phyloP scores from a whole-genome alignment of 37 sponge, comb jelly and placozoan genomes.

The Lycopodina hypogea region DNA sequence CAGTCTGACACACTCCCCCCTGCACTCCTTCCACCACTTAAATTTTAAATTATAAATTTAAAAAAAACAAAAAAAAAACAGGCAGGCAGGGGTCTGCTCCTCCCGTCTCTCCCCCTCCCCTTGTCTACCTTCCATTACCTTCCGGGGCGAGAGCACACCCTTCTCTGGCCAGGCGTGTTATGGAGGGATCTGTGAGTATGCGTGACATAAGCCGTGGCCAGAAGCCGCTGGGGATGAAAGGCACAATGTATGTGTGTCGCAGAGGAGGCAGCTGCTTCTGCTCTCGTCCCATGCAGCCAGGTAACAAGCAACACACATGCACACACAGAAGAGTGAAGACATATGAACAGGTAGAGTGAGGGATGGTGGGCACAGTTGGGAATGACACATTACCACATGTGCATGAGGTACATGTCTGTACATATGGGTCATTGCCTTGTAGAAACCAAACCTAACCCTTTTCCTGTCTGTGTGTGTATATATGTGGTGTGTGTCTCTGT shows the following conservation, averaged over 20 bases:
- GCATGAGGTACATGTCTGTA: background rate
- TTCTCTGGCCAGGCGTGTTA: constrained; percentile 45
- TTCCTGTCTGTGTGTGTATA: no score
- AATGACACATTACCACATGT: no score
- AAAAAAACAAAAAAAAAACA: no score
- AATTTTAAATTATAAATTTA: no score
- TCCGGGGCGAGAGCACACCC: constrained; percentile 63
- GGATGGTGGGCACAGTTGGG: background rate
- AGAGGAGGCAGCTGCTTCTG: constrained; percentile 63
- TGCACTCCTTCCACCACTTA: no score
- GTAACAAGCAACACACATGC: background rate
- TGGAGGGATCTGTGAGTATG: constrained; percentile 55
- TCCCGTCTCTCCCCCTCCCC: no score
- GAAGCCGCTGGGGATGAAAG: constrained; percentile 84
- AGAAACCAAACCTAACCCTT: no score
- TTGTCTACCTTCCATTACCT: no score
- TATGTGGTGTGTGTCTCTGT: no score
- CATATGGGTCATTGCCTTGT: background rate
- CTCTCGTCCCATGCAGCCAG: background rate
- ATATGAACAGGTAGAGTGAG: no score
- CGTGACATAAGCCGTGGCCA: constrained; percentile 87
- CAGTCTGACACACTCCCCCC: no score
- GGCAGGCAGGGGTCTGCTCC: no score
- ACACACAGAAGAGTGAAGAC: background rate
- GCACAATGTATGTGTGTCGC: constrained; percentile 49